Percentiles rank a stretch among this genome's conserved stretches.
Evolutionary conservation across 1,140 invertebrate genomes (phyloP).

Genomic region (Mactra quadrangularis): DNA sequence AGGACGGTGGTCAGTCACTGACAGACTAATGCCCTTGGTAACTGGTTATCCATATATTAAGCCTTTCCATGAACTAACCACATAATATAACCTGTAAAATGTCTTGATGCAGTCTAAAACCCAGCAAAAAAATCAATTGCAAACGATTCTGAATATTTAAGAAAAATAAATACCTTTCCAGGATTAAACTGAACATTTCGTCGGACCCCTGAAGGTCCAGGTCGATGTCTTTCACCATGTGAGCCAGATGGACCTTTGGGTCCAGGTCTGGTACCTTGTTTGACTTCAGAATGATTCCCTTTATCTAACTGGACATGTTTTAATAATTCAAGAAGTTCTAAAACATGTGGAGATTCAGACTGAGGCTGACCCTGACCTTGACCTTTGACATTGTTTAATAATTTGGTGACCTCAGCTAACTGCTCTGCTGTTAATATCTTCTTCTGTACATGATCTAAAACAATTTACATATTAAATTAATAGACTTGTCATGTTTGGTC

Average conservation of each 20-base stretch:
- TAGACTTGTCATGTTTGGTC: too few relatives aligned
- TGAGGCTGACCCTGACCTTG: slow-evolving; percentile 49
- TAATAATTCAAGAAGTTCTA: slow-evolving; percentile 30
- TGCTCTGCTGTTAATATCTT: slow-evolving; percentile 69
- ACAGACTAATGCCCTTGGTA: too few relatives aligned
- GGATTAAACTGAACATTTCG: slow-evolving; percentile 52
- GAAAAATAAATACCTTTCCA: slow-evolving; percentile 45
- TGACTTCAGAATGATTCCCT: slow-evolving; percentile 17
- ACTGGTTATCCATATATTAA: too few relatives aligned
- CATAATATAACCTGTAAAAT: too few relatives aligned
- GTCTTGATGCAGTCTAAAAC: too few relatives aligned
- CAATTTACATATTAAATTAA: too few relatives aligned
- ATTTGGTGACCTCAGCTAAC: slow-evolving; percentile 72
- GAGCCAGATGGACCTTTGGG: background rate
- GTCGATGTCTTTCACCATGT: slow-evolving; percentile 23
- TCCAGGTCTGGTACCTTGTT: slow-evolving; percentile 1
- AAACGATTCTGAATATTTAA: too few relatives aligned
- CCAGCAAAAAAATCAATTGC: too few relatives aligned
- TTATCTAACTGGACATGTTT: slow-evolving; percentile 32
- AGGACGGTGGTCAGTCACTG: too few relatives aligned
- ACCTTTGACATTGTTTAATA: slow-evolving; percentile 69
- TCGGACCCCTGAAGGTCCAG: background rate
- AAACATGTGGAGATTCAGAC: slow-evolving; percentile 19
- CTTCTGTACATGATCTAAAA: slow-evolving; percentile 26
- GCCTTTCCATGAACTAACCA: too few relatives aligned